Conservation (phyloP, 2,113 vertebrate genomes). For the Sialia sialis region DNA sequence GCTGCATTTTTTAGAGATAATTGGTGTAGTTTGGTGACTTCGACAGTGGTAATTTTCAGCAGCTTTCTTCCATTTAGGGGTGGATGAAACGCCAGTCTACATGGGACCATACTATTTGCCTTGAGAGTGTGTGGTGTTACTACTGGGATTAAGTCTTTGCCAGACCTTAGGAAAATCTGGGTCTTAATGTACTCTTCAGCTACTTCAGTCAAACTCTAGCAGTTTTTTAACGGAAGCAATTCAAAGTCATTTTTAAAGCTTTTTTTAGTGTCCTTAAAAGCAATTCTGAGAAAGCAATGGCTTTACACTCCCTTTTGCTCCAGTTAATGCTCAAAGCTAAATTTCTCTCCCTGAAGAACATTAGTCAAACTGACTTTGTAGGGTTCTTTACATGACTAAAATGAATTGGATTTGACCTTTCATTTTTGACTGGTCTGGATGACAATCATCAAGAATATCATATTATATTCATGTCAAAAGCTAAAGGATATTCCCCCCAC, state of each 20-base stretch:
- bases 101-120: background rate
- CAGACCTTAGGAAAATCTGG: background rate
- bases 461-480: constrained; percentile 54
- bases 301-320: constrained; percentile 24
- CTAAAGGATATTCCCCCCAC: background rate
- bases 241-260: constrained; percentile 34
- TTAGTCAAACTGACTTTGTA: constrained; percentile 41
- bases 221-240: constrained; percentile 19
- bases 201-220: background rate
- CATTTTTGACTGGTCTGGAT: constrained; percentile 49
- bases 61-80: background rate
- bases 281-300: constrained; percentile 31
- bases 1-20: background rate
- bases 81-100: background rate
- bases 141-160: background rate
- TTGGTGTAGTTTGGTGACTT: background rate
- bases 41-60: background rate
- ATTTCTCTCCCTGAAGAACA: constrained; percentile 35
- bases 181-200: constrained; percentile 27
- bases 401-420: constrained; percentile 52
- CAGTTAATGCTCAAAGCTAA: constrained; percentile 38
- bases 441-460: constrained; percentile 39
- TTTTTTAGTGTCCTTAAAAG: constrained; percentile 24
- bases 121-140: background rate
- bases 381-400: constrained; percentile 30